Evolutionary conservation across 2,888 invertebrate species (phyloP).

Genomic region (Ethmia dodecea): DNA sequence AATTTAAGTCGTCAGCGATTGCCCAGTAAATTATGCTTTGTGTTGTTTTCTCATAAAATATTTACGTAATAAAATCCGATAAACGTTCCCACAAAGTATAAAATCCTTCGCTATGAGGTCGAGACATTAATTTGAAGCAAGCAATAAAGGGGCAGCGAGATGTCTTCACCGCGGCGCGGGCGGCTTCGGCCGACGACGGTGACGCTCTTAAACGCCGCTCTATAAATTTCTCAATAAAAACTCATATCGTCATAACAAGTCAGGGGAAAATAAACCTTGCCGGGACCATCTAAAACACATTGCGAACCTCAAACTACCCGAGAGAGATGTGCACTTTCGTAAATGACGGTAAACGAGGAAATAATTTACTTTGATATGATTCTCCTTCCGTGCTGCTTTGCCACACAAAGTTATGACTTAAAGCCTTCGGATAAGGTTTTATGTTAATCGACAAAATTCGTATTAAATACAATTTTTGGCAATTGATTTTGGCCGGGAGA

Average conservation of each 20-base stretch:
- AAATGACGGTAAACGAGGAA: conserved; percentile 58
- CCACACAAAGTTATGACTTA: conserved; percentile 44
- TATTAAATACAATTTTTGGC: conserved; percentile 64
- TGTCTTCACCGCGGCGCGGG: conserved; percentile 47
- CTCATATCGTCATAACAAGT: conserved; percentile 26
- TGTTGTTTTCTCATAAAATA: conserved; percentile 50
- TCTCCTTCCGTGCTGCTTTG: conserved; percentile 40
- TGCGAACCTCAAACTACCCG: conserved; percentile 23
- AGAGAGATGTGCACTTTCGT: conserved; percentile 55
- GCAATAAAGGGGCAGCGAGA: conserved; percentile 71
- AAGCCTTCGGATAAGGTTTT: conserved; percentile 33
- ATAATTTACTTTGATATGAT: conserved; percentile 71
- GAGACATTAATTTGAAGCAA: conserved; percentile 73
- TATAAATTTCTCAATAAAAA: conserved; percentile 70
- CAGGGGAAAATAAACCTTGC: conserved; percentile 51
- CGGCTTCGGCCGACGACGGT: conserved; percentile 27
- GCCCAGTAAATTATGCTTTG: conserved; percentile 8
- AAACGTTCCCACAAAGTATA: conserved; percentile 65
- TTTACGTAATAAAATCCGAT: conserved; percentile 63
- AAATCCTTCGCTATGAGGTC: conserved; percentile 58
- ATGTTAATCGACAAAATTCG: conserved; percentile 27
- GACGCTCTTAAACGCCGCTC: conserved; percentile 60
- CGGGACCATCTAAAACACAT: conserved; percentile 35
- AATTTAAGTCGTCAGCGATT: too few species aligned
- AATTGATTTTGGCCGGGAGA: conserved; percentile 69